Conservation (phyloP, 1,140 invertebrate genomes). For the Dryas iulia region DNA sequence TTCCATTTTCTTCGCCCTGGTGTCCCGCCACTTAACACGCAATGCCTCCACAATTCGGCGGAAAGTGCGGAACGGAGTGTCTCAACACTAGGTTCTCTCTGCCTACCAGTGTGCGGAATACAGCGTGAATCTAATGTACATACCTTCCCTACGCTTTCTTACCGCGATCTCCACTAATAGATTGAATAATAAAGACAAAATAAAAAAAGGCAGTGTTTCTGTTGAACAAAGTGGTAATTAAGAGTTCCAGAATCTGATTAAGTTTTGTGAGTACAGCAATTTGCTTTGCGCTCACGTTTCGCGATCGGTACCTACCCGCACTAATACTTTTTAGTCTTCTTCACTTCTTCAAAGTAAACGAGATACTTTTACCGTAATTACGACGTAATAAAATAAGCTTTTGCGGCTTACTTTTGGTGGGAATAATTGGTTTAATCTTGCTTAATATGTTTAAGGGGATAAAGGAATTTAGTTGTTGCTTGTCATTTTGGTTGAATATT, state of each 20-base stretch:
- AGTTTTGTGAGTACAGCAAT: conserved; percentile 19
- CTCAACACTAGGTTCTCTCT: too few relatives aligned
- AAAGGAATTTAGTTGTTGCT: not conserved
- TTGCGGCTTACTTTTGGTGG: not conserved
- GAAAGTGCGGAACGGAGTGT: too few relatives aligned
- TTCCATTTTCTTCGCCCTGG: too few relatives aligned
- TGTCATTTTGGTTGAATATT: not conserved
- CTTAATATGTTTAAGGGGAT: not conserved
- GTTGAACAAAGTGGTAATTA: conserved; percentile 27
- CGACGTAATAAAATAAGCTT: conserved; percentile 14
- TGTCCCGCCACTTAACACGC: too few relatives aligned
- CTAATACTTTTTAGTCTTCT: conserved; percentile 12
- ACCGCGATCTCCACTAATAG: not conserved
- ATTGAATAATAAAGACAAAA: not conserved
- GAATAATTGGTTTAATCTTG: not conserved
- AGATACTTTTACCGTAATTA: conserved; percentile 26
- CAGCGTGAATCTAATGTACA: too few relatives aligned
- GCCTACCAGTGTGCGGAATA: too few relatives aligned
- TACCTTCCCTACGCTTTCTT: not conserved
- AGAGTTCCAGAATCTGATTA: conserved; percentile 27
- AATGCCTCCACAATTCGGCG: too few relatives aligned
- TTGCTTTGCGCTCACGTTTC: conserved; percentile 25
- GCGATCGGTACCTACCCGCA: not conserved
- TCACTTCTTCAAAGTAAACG: conserved; percentile 19
- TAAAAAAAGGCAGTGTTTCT: conserved; percentile 4